Conservation (phyloP, 2,113 vertebrate species). For the Microtus montanus region DNA sequence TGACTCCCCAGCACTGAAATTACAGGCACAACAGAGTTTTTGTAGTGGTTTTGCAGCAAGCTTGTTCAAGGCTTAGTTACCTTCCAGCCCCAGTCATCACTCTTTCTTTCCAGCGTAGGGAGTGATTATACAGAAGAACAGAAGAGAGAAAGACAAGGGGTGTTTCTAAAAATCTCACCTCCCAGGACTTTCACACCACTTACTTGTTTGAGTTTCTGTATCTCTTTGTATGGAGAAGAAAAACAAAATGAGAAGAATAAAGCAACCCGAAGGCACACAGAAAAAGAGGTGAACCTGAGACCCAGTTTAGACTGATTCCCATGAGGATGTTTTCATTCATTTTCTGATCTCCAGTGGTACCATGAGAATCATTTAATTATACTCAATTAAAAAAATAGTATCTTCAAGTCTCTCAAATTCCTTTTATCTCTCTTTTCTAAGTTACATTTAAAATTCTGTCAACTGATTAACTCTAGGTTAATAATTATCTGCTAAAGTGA, state of each 20-base stretch:
- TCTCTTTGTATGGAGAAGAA: not conserved
- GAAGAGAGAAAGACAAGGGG: not conserved
- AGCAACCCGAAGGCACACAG: not conserved
- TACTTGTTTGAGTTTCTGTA: not conserved
- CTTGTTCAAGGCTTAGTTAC: not conserved
- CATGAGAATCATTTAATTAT: not conserved
- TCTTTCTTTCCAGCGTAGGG: not conserved
- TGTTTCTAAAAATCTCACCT: not conserved
- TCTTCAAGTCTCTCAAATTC: not conserved
- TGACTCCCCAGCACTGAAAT: not conserved
- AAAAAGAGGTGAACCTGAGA: not conserved
- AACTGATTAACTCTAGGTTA: conserved; percentile 1
- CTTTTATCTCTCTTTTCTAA: not conserved
- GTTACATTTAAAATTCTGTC: not conserved
- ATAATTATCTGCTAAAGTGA: not conserved
- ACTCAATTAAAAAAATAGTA: too few species aligned
- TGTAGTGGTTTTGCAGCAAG: not conserved
- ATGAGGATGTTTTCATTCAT: not conserved
- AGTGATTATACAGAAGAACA: not conserved
- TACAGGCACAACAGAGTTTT: not conserved
- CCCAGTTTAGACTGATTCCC: not conserved
- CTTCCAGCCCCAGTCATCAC: not conserved
- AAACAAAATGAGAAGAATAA: not conserved
- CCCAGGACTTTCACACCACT: accelerated
- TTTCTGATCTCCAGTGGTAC: not conserved